Base-by-base conservation (phyloP, 2,888 invertebrate species). In the Pediacus dermestoides region DNA sequence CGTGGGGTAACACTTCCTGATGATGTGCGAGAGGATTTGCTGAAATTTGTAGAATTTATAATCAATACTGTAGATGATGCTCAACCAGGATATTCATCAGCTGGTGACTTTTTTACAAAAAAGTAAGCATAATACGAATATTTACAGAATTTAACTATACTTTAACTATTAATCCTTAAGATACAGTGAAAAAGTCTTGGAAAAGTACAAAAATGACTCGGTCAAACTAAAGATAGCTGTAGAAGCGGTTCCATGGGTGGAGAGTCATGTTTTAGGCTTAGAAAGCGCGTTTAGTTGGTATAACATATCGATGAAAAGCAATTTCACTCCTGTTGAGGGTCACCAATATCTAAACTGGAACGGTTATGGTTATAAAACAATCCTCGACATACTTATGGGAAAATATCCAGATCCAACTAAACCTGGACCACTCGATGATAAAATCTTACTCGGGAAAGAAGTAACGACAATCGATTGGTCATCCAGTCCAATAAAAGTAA, bases 331-430 rank as follows among this genome's bases (percentile, higher is more conserved):
- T 0, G 83, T 84, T 58, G 77, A 80, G 3, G 88, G 88, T 0
- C 80, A 85, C 53, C 63, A 70, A n/a, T 60, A 78, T 52, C 67
- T 83, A 2, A 78, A 80, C 53, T 88, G 86, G 88, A 85, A 82
- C 47, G 76, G 78, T 32, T 75, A 71, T 35, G 85, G 85, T 1
- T 88, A 77, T 57, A 74, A 72, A 47, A 80, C 73, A 2, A 67
- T 86, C 25, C 64, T 88, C 30, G 76, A 81, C 48, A 53, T 85
- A 18, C 69, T 88, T 42, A 70, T 79, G 75, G 45, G 53, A 32
- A 58, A 57, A 39, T 53, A 44, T 38, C 57, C 57, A n/a, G 42
- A 58, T 30, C 32, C 45, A n/a, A 31, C 34, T 1, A 39, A 50
- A 21, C 39, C 42, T 15, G 26, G 56, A 10, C 50, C 51, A 4